Evolutionary conservation across 2,888 invertebrate species (phyloP), one percentile per base, ranked within the genome.

Genomic region (Cabera pusaria): DNA sequence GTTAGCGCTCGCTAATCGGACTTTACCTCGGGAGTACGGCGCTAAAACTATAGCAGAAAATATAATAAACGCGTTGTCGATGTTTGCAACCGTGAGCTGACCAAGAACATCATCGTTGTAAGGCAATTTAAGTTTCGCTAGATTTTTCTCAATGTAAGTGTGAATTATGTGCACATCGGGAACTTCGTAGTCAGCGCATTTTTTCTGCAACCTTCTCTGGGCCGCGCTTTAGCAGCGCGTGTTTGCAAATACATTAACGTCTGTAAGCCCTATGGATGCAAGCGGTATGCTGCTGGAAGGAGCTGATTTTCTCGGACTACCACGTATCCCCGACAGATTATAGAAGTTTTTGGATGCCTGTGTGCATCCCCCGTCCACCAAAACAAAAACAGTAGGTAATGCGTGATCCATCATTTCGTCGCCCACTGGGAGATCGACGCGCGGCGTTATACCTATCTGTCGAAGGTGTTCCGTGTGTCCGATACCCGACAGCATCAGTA

Each of bases 401-500:
- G 60, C 45, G 39, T 84, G 83, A 22, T 83, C 83, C 1, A 51
- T 60, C 67, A 82, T 59, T 12, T 64, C 53, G 0, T 71, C 56
- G 0, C 83, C 83, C 1, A 84, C 82, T 0, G 80, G 64, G 7
- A 76, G 38, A 34, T 81, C 57, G 0, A 52, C 57, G 17, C 52
- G 57, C 1, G 74, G 62, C 0, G 52, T 36, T 7, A 83, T 69
- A 0, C 54, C 53, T 29, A 74, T 48, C 2, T 44, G 24, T 2
- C 43, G 17, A 17, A 83, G 53, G 26, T 79, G 78, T 0, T 60
- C 53, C 1, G 63, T 56, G 1, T 65, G 75, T 0, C 83, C 84
- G 1, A 84, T 45, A 0, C 84, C 84, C 1, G 83, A 84, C 10
- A 72, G 38, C 76, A 77, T 61, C 28, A 84, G 38, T 33, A 84